Percentiles rank a stretch among this genome's conserved stretches.
These are phyloP conservation scores for Pollenia amentaria DNA, from an alignment of 2,888 invertebrate species.

Conservation along the genomic window DNA sequence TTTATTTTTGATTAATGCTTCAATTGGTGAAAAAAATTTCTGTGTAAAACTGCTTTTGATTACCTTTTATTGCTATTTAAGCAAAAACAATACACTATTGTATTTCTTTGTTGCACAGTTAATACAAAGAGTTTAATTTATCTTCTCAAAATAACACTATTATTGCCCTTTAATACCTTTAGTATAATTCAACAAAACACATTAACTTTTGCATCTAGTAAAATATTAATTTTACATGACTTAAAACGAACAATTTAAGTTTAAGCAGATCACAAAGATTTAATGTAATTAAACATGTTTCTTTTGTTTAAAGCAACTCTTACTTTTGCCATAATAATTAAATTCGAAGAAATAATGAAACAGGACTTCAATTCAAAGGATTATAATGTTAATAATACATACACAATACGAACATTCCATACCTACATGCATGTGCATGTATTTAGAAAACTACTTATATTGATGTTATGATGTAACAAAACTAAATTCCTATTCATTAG, in stretches of 20 bases:
- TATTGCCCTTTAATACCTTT: too few species aligned
- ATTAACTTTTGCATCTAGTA: not conserved
- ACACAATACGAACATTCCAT: not conserved
- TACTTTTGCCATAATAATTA: constrained; percentile 2
- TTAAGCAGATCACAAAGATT: not conserved
- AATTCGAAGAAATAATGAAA: constrained; percentile 17
- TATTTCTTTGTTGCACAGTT: too few species aligned
- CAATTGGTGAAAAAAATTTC: too few species aligned
- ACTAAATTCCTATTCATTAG: constrained; percentile 47
- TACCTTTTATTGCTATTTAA: too few species aligned
- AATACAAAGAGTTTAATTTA: too few species aligned
- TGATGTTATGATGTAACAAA: constrained; percentile 24
- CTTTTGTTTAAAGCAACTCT: not conserved
- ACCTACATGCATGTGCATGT: not conserved
- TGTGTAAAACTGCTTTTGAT: too few species aligned
- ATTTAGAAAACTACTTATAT: not conserved
- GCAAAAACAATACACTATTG: too few species aligned
- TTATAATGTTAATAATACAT: constrained; percentile 18
- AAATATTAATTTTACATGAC: constrained; percentile 8
- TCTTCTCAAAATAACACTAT: too few species aligned
- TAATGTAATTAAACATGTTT: constrained; percentile 13
- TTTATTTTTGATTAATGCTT: too few species aligned
- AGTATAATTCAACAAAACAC: too few species aligned
- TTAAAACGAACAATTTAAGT: constrained; percentile 9
- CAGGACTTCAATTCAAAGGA: constrained; percentile 26